A percentile compares a stretch with the other conserved stretches of the same genome.
Evolutionary conservation across 2,888 invertebrate genomes (phyloP).

Genomic region (Ophion ellenae): DNA sequence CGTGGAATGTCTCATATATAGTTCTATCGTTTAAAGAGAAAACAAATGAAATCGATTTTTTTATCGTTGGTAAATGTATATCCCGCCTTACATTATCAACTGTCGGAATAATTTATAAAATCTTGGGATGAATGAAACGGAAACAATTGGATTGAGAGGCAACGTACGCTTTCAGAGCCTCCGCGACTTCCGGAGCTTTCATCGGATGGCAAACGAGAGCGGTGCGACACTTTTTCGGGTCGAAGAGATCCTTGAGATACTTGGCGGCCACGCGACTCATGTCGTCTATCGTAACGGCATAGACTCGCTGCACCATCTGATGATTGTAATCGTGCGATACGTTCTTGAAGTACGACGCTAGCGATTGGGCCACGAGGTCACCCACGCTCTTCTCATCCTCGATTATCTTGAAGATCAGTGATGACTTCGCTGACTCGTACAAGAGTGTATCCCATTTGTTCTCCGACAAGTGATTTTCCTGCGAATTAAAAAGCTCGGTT

Average conservation of each 20-base stretch:
- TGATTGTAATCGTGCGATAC: conserved; percentile 89
- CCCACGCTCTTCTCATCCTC: conserved; percentile 92
- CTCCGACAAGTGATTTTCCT: conserved; percentile 87
- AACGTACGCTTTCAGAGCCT: conserved; percentile 88
- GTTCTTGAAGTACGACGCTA: conserved; percentile 89
- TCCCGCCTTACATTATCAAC: too few species aligned
- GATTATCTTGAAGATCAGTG: conserved; percentile 94
- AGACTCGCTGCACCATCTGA: conserved; percentile 88
- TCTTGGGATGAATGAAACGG: neutral
- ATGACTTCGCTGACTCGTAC: conserved; percentile 93
- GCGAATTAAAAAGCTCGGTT: conserved; percentile 49
- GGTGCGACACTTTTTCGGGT: conserved; percentile 86
- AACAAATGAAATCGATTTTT: too few species aligned
- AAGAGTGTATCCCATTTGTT: conserved; percentile 89
- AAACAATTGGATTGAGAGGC: neutral
- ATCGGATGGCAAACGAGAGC: conserved; percentile 91
- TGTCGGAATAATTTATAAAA: neutral
- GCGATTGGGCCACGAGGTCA: conserved; percentile 89
- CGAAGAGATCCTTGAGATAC: conserved; percentile 90
- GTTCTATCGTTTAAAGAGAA: too few species aligned
- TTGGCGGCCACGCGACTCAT: conserved; percentile 88
- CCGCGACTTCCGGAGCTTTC: conserved; percentile 88
- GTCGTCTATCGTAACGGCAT: conserved; percentile 87
- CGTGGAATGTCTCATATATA: too few species aligned
- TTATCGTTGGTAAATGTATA: too few species aligned